A percentile compares a stretch with the other conserved stretches of the same genome.
Conservation (phyloP, 92 coral and sea anemone species). For the Actinernus sp. region DNA sequence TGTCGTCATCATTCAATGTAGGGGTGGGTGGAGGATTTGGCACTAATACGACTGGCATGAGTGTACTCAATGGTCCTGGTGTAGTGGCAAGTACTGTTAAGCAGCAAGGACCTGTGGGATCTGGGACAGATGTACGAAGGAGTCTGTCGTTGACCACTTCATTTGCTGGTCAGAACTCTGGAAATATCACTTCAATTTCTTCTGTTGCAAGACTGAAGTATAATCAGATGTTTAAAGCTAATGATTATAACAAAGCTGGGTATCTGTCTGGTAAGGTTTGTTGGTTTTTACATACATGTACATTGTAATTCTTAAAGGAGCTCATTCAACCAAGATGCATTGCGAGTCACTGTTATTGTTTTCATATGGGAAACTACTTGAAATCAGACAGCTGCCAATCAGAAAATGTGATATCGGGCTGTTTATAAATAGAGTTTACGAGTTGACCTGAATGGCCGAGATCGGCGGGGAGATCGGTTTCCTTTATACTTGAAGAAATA, state of each 20-base stretch:
- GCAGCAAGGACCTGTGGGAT: constrained; percentile 7
- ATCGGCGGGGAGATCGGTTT: no score
- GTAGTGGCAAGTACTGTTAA: constrained; percentile 26
- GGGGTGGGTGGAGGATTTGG: constrained; percentile 47
- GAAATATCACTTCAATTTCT: constrained; percentile 47
- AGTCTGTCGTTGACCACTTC: constrained; percentile 34
- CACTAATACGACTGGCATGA: constrained; percentile 53
- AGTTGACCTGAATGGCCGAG: no score
- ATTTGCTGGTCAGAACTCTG: background rate
- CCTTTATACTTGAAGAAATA: no score
- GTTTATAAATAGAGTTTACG: no score
- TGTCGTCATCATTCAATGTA: constrained; percentile 57
- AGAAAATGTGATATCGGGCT: no score
- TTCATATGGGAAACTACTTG: no score
- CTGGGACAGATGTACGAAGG: constrained; percentile 24
- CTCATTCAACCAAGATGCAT: no score
- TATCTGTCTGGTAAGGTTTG: constrained; percentile 87
- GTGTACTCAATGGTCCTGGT: constrained; percentile 72
- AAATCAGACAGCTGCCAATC: no score
- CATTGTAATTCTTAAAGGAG: no score
- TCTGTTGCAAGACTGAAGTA: constrained; percentile 82
- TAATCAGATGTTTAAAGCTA: constrained; percentile 93
- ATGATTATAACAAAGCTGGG: constrained; percentile 86
- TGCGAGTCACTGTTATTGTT: no score
- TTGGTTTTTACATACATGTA: no score